Conservation (phyloP, 2,797 vertebrate genomes). For the Falco peregrinus region DNA sequence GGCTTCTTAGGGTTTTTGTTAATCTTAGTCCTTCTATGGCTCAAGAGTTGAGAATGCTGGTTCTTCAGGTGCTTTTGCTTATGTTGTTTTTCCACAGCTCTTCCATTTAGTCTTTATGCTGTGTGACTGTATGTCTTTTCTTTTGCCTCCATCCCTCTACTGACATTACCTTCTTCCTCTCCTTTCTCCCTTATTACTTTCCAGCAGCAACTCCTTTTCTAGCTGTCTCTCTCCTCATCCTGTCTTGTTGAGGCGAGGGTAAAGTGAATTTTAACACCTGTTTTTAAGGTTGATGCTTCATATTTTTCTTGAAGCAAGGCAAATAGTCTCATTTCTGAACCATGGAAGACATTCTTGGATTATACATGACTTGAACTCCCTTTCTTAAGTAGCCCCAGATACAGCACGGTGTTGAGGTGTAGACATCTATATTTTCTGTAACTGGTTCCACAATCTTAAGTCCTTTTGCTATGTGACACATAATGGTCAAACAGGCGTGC, state of each 20-base stretch:
- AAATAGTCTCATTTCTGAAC: neutral
- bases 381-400: neutral
- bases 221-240: accelerated
- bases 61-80: neutral
- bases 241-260: neutral
- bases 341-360: neutral
- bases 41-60: neutral
- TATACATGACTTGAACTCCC: neutral
- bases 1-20: neutral
- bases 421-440: neutral
- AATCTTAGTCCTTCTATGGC: neutral
- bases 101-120: neutral
- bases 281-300: neutral
- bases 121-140: neutral
- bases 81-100: neutral
- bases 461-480: neutral
- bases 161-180: neutral
- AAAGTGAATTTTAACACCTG: neutral
- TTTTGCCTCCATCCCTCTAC: neutral
- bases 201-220: neutral
- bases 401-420: neutral
- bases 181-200: neutral
- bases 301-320: neutral
- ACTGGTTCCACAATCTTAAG: neutral
- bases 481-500: neutral